These are phyloP conservation scores for Syngnathus floridae DNA, from an alignment of 2,113 vertebrate genomes.

Conservation along the genomic window DNA sequence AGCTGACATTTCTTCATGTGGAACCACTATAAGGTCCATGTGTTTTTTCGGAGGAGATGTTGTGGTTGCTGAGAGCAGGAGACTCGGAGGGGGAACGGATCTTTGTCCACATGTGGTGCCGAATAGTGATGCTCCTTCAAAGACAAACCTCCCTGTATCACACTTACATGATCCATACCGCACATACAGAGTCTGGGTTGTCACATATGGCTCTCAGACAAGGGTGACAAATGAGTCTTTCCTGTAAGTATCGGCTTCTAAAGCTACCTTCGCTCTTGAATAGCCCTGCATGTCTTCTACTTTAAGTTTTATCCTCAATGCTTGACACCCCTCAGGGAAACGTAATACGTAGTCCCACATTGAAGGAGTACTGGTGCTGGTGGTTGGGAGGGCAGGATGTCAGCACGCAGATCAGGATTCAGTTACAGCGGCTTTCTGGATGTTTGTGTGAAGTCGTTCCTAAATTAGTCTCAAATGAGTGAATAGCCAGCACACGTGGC, in stretches of 20 bases:
- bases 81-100: constrained; percentile 7
- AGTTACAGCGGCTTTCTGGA: constrained; percentile 9
- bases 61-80: constrained; percentile 42
- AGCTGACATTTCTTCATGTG: constrained; percentile 56
- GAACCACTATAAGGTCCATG: constrained; percentile 55
- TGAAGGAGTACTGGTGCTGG: constrained; percentile 25
- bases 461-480: background rate
- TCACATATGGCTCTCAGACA: constrained; percentile 56
- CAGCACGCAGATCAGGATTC: constrained; percentile 67
- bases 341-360: constrained; percentile 38
- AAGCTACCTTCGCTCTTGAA: constrained; percentile 40
- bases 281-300: constrained; percentile 27
- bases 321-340: constrained; percentile 43
- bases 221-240: constrained; percentile 63
- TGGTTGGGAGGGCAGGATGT: constrained; percentile 53
- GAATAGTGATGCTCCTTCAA: constrained; percentile 37
- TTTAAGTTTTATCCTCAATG: constrained; percentile 35
- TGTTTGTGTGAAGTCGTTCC: constrained; percentile 2
- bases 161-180: constrained; percentile 31
- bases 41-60: constrained; percentile 47
- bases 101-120: constrained; percentile 32
- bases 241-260: constrained; percentile 62
- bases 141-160: constrained; percentile 34
- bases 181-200: constrained; percentile 37
- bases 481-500: background rate